Evolutionary conservation across 1,140 invertebrate species (phyloP).

Genomic region (Ceratoteleas bidentatus): DNA sequence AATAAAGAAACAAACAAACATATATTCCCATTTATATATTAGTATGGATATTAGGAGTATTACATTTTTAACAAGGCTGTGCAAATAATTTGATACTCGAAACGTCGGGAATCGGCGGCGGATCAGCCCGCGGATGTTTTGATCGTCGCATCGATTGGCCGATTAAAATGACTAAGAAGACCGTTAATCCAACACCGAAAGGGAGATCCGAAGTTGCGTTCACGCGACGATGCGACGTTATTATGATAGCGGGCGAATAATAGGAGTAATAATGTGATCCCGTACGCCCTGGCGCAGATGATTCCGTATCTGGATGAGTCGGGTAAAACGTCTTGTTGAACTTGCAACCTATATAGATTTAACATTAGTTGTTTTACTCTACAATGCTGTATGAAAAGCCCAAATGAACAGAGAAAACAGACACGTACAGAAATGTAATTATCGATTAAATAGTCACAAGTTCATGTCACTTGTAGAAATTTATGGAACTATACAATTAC

Average conservation of each 20-base stretch:
- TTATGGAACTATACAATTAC: constrained; percentile 52
- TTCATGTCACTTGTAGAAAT: constrained; percentile 53
- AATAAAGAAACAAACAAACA: too few species aligned
- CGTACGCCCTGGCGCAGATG: not conserved
- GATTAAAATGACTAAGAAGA: too few species aligned
- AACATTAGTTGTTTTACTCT: constrained; percentile 44
- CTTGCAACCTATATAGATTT: constrained; percentile 34
- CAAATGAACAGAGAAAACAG: constrained; percentile 54
- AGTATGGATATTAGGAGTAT: too few species aligned
- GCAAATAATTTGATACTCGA: too few species aligned
- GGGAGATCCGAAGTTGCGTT: too few species aligned
- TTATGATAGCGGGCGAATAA: not conserved
- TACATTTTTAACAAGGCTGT: too few species aligned
- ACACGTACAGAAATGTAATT: constrained; percentile 50
- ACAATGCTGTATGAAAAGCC: constrained; percentile 31
- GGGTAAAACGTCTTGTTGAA: constrained; percentile 48
- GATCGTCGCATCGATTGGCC: too few species aligned
- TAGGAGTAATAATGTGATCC: not conserved
- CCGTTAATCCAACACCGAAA: too few species aligned
- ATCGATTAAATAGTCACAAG: constrained; percentile 53
- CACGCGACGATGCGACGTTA: too few species aligned
- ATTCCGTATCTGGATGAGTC: constrained; percentile 27
- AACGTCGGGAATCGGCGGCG: too few species aligned
- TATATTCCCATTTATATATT: too few species aligned
- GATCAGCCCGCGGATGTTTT: too few species aligned